These are phyloP conservation scores for Eupithecia pulchellata DNA, from an alignment of 2,888 invertebrate genomes.

Conservation along the genomic window DNA sequence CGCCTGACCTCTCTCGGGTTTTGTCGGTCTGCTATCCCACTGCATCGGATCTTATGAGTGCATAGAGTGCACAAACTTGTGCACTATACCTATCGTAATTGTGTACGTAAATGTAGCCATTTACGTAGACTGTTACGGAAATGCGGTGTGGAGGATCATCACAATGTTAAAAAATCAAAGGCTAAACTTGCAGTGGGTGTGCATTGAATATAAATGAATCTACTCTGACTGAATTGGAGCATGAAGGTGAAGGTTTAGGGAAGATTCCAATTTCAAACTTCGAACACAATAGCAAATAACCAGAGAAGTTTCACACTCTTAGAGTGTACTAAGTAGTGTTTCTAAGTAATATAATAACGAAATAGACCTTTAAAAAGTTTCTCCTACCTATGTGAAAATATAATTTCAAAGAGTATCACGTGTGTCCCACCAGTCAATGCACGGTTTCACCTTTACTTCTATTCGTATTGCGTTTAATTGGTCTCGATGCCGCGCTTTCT, in stretches of 20 bases:
- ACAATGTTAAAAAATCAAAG: not conserved
- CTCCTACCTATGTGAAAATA: slow-evolving; percentile 27
- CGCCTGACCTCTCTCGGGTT: not conserved
- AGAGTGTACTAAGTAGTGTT: not conserved
- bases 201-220: not conserved
- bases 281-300: not conserved
- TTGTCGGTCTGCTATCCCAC: not conserved
- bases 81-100: not conserved
- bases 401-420: slow-evolving; percentile 22
- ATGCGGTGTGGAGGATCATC: not conserved
- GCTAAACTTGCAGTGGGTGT: not conserved
- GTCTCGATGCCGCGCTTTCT: slow-evolving; percentile 76
- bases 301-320: not conserved
- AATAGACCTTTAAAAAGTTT: slow-evolving; percentile 8
- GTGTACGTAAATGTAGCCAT: no score
- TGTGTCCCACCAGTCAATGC: slow-evolving; percentile 28
- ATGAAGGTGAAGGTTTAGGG: not conserved
- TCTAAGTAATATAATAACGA: not conserved
- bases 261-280: not conserved
- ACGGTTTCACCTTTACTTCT: slow-evolving; percentile 64
- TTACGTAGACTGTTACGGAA: no score
- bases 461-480: slow-evolving; percentile 69
- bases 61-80: not conserved
- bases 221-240: not conserved
- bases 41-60: not conserved